Conservation (phyloP, 2,888 invertebrate genomes). For the Pristionchus maxplancki region DNA sequence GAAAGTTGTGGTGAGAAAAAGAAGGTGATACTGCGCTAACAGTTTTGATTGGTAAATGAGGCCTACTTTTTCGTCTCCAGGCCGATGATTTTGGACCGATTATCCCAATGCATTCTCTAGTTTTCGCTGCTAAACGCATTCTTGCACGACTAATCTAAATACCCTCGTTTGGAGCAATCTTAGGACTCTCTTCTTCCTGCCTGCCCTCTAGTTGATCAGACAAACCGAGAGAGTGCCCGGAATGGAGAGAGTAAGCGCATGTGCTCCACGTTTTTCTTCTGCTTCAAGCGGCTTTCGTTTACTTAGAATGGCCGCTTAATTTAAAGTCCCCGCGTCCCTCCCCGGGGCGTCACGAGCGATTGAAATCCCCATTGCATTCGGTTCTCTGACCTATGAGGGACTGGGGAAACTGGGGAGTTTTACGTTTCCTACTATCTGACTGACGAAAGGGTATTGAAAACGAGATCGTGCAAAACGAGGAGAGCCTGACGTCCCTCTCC, state of each 20-base stretch:
- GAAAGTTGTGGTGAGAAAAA: no score
- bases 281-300: background rate
- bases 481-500: background rate
- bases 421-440: background rate
- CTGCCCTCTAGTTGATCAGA: no score
- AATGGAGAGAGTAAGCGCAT: no score
- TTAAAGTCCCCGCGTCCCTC: background rate
- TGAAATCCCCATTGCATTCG: background rate
- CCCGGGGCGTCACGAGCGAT: background rate
- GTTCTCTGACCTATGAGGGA: background rate
- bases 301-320: slow-evolving; percentile 41
- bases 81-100: no score
- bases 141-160: slow-evolving; percentile 25
- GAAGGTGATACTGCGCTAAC: no score
- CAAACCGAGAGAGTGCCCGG: no score
- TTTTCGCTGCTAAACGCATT: slow-evolving; percentile 4
- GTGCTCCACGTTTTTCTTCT: no score
- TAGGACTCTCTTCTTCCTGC: no score
- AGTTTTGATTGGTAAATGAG: no score
- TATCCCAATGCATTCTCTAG: background rate
- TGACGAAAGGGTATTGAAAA: background rate
- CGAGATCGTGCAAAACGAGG: background rate
- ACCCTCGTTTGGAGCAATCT: slow-evolving; percentile 18
- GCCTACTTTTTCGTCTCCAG: no score
- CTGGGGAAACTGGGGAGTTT: no score